Conservation (phyloP, 2,113 vertebrate species). For the Atrichornis clamosus region DNA sequence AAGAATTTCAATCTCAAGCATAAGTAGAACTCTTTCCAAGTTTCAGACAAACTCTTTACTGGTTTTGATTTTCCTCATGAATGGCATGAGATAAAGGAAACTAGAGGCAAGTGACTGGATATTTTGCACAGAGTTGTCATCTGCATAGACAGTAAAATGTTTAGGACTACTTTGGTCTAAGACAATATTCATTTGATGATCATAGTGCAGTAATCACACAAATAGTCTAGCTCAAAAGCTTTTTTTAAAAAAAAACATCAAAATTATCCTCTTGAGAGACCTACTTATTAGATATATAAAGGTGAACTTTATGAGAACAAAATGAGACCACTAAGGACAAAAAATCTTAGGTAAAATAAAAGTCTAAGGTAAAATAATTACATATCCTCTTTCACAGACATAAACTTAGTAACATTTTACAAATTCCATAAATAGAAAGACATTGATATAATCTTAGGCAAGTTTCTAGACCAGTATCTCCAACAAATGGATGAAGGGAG, state of each 20-base stretch:
- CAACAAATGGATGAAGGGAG: neutral
- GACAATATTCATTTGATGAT: neutral
- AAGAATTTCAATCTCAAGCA: neutral
- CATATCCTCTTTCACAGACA: neutral
- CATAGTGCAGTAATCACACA: neutral
- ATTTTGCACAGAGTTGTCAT: neutral
- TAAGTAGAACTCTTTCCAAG: neutral
- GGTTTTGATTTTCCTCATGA: neutral
- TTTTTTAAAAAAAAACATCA: neutral
- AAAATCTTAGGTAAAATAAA: neutral
- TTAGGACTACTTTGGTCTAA: neutral
- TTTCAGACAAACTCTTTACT: neutral
- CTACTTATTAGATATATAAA: neutral
- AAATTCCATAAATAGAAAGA: neutral
- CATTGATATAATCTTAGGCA: neutral
- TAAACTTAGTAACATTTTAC: neutral
- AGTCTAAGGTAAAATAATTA: neutral
- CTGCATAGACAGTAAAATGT: neutral
- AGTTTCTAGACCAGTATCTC: neutral
- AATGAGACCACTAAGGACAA: neutral
- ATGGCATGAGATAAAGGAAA: neutral
- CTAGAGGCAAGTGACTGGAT: neutral
- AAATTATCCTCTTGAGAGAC: neutral
- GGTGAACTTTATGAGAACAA: neutral
- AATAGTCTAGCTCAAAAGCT: neutral